Conservation (phyloP, 2,888 invertebrate genomes). For the Escarpia spicata region DNA sequence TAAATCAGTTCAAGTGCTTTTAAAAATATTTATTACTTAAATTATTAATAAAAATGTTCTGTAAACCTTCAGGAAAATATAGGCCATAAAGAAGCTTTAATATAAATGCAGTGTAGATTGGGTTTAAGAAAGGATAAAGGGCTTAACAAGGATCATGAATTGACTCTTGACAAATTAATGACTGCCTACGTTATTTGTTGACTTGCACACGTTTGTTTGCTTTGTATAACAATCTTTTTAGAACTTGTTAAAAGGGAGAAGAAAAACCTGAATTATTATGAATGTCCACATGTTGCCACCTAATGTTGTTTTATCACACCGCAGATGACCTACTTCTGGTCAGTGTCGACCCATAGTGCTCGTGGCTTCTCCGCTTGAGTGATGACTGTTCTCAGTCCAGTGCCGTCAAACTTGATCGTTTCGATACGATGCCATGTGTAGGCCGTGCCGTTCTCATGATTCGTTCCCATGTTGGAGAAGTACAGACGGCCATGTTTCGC, state of each 20-base stretch:
- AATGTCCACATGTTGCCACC: background rate
- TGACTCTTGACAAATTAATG: background rate
- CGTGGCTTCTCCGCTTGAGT: constrained; percentile 49
- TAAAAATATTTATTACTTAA: background rate
- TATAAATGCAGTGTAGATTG: no score
- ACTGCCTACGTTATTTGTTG: background rate
- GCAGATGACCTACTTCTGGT: constrained; percentile 39
- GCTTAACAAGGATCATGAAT: background rate
- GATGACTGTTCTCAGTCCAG: constrained; percentile 45
- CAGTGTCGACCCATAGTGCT: constrained; percentile 49
- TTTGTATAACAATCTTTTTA: background rate
- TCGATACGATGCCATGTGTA: constrained; percentile 57
- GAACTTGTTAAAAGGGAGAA: no score
- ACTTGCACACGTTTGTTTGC: background rate
- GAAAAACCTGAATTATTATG: background rate
- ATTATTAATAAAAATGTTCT: background rate
- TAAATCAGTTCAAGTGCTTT: background rate
- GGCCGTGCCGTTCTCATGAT: constrained; percentile 47
- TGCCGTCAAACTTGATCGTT: constrained; percentile 45
- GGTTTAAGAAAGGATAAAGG: no score
- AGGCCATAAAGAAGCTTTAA: no score
- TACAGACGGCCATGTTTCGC: constrained; percentile 50
- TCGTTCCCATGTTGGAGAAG: constrained; percentile 55
- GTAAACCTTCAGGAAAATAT: background rate
- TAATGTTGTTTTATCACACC: background rate